Conservation (phyloP, 2,113 vertebrate species). For the Puma concolor region DNA sequence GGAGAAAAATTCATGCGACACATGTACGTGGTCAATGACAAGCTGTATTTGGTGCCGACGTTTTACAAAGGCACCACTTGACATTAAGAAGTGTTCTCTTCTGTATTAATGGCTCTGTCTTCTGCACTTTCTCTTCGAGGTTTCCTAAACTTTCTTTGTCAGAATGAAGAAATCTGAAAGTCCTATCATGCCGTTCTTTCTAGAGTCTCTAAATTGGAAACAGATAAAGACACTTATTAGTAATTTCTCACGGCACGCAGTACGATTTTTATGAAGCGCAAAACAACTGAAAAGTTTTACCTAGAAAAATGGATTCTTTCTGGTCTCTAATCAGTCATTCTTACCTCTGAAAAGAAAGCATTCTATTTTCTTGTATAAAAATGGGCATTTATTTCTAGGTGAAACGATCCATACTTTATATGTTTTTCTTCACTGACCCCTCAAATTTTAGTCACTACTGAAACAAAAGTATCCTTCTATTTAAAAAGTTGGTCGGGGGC, state of each 20-base stretch:
- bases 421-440: background rate
- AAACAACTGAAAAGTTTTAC: background rate
- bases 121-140: background rate
- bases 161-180: slow-evolving; percentile 62
- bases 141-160: slow-evolving; percentile 22
- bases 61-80: background rate
- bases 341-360: background rate
- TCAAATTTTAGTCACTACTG: background rate
- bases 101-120: background rate
- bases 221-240: slow-evolving; percentile 1
- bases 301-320: background rate
- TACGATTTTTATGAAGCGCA: background rate
- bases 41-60: slow-evolving; percentile 63
- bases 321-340: background rate
- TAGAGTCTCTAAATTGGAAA: slow-evolving; percentile 21
- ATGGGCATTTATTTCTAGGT: background rate
- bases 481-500: background rate
- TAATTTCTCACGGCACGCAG: background rate
- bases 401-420: background rate
- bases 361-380: background rate
- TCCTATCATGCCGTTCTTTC: slow-evolving; percentile 65
- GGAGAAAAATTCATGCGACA: background rate
- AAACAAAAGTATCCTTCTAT: background rate
- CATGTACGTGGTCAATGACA: background rate
- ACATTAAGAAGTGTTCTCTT: slow-evolving; percentile 33